These are phyloP conservation scores for Fukomys damarensis DNA, from an alignment of 2,113 vertebrate genomes.

Conservation along the genomic window DNA sequence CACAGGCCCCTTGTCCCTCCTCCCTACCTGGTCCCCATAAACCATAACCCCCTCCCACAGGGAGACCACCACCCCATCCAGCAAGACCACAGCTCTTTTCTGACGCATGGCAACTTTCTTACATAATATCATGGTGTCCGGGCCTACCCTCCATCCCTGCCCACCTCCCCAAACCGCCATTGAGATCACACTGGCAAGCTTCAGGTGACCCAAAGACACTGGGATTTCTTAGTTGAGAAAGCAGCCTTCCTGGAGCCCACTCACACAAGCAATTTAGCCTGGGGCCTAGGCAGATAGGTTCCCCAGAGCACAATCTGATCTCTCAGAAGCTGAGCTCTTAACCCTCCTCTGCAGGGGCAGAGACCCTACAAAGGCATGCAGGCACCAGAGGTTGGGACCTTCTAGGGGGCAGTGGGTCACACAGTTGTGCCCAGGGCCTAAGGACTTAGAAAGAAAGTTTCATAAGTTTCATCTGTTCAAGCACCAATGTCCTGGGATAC, in stretches of 20 bases:
- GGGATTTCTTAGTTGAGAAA: conserved; percentile 54
- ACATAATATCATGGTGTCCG: neutral
- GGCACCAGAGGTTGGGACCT: neutral
- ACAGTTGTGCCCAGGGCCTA: neutral
- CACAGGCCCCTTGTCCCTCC: neutral
- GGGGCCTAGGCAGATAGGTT: conserved; percentile 47
- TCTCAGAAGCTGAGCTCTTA: conserved; percentile 61
- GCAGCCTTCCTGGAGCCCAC: conserved; percentile 17
- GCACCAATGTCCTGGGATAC: neutral
- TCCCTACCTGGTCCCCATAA: neutral
- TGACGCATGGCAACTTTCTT: conserved; percentile 57
- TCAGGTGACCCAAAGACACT: conserved; percentile 53
- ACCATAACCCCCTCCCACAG: neutral
- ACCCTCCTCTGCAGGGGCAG: neutral
- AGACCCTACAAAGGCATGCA: neutral
- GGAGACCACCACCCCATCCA: neutral
- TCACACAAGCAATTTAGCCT: conserved; percentile 54
- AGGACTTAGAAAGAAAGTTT: neutral
- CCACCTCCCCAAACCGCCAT: neutral
- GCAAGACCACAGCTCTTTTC: conserved; percentile 54
- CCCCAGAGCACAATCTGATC: conserved; percentile 45
- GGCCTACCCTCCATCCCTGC: neutral
- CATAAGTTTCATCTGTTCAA: neutral
- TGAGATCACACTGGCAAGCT: conserved; percentile 41
- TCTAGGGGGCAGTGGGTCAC: neutral